Base-by-base conservation (phyloP, 1,140 invertebrate species). In the Apis dorsata region DNA sequence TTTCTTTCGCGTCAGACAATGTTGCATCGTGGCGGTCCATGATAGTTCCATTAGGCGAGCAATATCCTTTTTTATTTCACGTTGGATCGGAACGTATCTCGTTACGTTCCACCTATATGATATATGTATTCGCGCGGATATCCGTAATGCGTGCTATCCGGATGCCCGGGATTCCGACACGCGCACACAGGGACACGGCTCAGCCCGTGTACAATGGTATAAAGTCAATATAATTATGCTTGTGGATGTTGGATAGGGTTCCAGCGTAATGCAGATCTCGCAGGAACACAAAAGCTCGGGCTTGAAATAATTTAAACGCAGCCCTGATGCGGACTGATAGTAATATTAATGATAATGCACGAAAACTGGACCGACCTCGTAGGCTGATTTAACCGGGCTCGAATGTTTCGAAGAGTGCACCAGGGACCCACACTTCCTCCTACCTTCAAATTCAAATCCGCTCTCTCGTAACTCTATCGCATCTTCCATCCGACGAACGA, bases 191-290 rank as follows among this genome's bases (percentile, higher is more conserved):
- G 15, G 15, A 17, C 2, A 55, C 15, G 34, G 63, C 11, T n/a
- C 13, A 8, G n/a, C 17, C 12, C n/a, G 34, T 11, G 59, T 60
- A 84, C 77, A 73, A 80, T 80, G 70, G 77, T 80, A 73, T 65
- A 80, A 80, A 84, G 82, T 84, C 82, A 84, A 84, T 80, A 84
- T 84, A 84, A 84, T 84, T 84, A 84, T 80, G 78, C 60, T 79
- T 34, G 34, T 19, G 2, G 49, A n/a, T 57, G 28, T 9, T 13
- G 70, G 21, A 71, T 19, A 53, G 70, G 70, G 77, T 66, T 44
- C 28, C 81, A 49, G 44, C 53, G 70, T 68, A 53, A 80, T 68
- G 63, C 57, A 66, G 78, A 80, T 72, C 62, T 80, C 44, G 53
- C 70, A 49, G n/a, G 13, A 49, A 44, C 55, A 68, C 60, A 73